phyloP scores from a whole-genome alignment of 2,888 invertebrate species.

The Yponomeuta cagnagella region DNA sequence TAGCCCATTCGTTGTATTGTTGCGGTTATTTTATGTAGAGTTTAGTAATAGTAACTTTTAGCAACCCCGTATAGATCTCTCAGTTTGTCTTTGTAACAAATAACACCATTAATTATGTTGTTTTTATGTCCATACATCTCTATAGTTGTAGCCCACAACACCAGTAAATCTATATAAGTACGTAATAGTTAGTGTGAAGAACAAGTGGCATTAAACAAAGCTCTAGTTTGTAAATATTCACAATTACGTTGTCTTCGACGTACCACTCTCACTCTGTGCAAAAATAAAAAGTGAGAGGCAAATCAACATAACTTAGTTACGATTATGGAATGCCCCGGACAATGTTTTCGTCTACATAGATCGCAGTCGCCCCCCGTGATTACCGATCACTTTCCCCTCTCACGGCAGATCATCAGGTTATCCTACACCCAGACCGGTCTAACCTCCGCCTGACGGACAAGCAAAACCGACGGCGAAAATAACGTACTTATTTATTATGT shows the following conservation, averaged over 20 bases:
- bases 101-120: too few relatives aligned
- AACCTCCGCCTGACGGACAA: not conserved
- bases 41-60: not conserved
- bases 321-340: slow-evolving; percentile 14
- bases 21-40: not conserved
- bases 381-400: slow-evolving; percentile 51
- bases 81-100: too few relatives aligned
- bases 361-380: not conserved
- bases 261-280: not conserved
- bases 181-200: too few relatives aligned
- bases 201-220: too few relatives aligned
- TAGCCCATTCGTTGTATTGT: not conserved
- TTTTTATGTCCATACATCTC: too few relatives aligned
- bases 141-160: too few relatives aligned
- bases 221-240: too few relatives aligned
- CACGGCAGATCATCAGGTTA: slow-evolving; percentile 36
- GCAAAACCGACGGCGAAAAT: not conserved
- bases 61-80: too few relatives aligned
- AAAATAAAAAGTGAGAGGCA: slow-evolving; percentile 9
- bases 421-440: slow-evolving; percentile 1
- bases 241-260: not conserved
- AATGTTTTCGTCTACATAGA: not conserved
- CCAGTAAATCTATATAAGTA: too few relatives aligned
- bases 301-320: not conserved
- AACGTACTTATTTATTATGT: not conserved